Evolutionary conservation across 2,888 invertebrate genomes (phyloP).

Genomic region (Gymnocheta viridis): DNA sequence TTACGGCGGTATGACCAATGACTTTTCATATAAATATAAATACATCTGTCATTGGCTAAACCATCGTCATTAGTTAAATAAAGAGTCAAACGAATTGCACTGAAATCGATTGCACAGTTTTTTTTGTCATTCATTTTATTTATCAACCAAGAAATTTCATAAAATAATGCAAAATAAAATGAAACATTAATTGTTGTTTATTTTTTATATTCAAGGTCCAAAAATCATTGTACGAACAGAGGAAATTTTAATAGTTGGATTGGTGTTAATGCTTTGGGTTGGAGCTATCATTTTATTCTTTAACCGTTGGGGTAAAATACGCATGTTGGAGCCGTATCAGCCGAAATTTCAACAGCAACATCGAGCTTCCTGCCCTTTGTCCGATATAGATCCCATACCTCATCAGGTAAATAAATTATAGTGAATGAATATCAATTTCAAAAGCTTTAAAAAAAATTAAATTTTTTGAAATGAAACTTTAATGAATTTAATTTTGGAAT

Average conservation of each 20-base stretch:
- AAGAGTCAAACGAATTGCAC: no score
- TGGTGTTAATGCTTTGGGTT: conserved; percentile 93
- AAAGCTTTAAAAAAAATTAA: neutral
- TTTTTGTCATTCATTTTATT: neutral
- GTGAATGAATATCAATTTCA: neutral
- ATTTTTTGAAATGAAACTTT: neutral
- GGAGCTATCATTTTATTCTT: conserved; percentile 95
- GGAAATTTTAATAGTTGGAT: conserved; percentile 91
- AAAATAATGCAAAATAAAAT: neutral
- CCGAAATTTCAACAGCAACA: conserved; percentile 94
- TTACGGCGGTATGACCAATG: no score
- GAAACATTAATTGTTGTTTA: neutral
- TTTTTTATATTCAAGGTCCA: conserved; percentile 81
- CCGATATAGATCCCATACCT: conserved; percentile 82
- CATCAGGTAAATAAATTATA: conserved; percentile 78
- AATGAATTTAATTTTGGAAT: neutral
- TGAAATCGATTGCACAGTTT: no score
- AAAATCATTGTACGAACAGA: conserved; percentile 91
- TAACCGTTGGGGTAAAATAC: conserved; percentile 97
- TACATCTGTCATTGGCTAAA: no score
- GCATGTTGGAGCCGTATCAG: conserved; percentile 95
- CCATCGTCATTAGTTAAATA: no score
- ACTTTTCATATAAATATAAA: no score
- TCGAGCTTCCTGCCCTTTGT: conserved; percentile 89
- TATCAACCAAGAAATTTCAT: neutral